These are phyloP conservation scores for Drosophila ananassae DNA, from an alignment of 1,140 invertebrate genomes.

Conservation along the genomic window DNA sequence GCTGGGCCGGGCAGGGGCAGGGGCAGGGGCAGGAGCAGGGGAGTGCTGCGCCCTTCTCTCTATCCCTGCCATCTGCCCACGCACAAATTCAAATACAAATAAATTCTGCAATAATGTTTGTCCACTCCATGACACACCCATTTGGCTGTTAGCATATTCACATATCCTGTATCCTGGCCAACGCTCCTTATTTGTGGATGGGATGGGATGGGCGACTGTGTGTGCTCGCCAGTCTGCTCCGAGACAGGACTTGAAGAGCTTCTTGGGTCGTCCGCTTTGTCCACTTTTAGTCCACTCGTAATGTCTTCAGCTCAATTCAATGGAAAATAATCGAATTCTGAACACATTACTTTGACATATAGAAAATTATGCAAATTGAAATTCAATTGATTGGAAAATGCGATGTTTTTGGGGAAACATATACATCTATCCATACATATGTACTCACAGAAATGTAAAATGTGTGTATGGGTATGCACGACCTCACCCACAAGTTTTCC, in stretches of 20 bases:
- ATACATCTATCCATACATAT: neutral
- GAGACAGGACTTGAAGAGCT: constrained; percentile 1
- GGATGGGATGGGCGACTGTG: neutral
- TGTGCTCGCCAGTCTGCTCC: neutral
- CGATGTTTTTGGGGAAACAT: constrained; percentile 40
- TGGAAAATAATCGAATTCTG: constrained; percentile 82
- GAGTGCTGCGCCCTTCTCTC: neutral
- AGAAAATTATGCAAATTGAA: constrained; percentile 81
- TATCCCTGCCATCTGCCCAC: constrained; percentile 4
- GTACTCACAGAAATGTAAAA: neutral
- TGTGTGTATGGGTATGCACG: constrained; percentile 21
- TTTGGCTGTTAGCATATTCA: constrained; percentile 48
- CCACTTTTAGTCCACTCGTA: constrained; percentile 70
- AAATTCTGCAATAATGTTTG: constrained; percentile 73
- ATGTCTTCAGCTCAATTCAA: constrained; percentile 80
- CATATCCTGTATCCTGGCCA: constrained; percentile 26
- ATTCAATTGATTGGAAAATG: constrained; percentile 82
- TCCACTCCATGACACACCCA: constrained; percentile 68
- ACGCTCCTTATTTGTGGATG: neutral
- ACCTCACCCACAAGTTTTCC: constrained; percentile 51
- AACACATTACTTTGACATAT: constrained; percentile 79
- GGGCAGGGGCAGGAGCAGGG: neutral
- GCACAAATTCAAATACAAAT: constrained; percentile 63
- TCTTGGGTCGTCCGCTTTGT: constrained; percentile 52
- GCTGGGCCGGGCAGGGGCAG: too few relatives aligned